These are phyloP conservation scores for Harpagoxenus sublaevis DNA, from an alignment of 2,888 invertebrate genomes.

Conservation along the genomic window DNA sequence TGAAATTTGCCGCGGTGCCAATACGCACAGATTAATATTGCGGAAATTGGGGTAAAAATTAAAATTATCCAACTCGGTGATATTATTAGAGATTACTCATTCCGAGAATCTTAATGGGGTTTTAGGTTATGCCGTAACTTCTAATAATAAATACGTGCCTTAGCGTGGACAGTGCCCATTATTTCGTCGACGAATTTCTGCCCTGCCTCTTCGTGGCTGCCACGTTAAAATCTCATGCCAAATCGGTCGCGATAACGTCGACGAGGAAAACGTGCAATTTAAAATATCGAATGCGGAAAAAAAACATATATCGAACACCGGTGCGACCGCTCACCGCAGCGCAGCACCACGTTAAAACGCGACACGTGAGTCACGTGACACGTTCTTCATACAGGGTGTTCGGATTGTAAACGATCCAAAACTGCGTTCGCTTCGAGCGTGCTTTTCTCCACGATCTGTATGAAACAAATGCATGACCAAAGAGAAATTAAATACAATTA, in stretches of 20 bases:
- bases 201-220: background rate
- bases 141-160: slow-evolving; percentile 79
- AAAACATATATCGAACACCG: slow-evolving; percentile 16
- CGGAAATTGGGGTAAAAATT: background rate
- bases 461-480: background rate
- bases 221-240: slow-evolving; percentile 56
- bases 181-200: slow-evolving; percentile 55
- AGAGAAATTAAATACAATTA: background rate
- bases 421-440: background rate
- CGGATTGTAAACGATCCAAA: background rate
- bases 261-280: slow-evolving; percentile 34
- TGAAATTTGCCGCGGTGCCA: background rate
- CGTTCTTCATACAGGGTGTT: background rate
- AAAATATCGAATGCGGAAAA: slow-evolving; percentile 49
- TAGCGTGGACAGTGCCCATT: slow-evolving; percentile 86
- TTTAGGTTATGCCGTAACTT: slow-evolving; percentile 69
- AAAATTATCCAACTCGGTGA: background rate
- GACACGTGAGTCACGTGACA: background rate
- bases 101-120: slow-evolving; percentile 41
- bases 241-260: slow-evolving; percentile 24
- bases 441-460: background rate
- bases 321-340: background rate
- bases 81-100: slow-evolving; percentile 74
- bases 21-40: background rate
- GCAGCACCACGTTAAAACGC: background rate